phyloP scores from a whole-genome alignment of 2,797 vertebrate species.

The Schizothorax lantsangensis region DNA sequence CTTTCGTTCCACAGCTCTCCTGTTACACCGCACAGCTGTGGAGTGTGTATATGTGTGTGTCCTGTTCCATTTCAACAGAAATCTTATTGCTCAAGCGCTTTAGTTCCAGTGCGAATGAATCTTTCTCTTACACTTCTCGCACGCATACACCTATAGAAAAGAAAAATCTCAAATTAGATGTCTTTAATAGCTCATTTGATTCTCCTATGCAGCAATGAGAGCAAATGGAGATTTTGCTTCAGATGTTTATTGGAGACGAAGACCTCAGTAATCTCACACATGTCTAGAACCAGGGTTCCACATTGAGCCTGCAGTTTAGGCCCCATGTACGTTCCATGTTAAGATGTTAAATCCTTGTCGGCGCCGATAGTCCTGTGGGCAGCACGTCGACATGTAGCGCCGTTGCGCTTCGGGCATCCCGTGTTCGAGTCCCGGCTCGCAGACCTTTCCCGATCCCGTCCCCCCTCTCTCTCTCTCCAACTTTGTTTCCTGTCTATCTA shows the following conservation, averaged over 20 bases:
- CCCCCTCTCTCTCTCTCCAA: too few species aligned
- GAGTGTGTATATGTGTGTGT: conserved; percentile 47
- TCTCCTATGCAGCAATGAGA: background rate
- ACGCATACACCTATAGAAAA: background rate
- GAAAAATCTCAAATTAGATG: background rate
- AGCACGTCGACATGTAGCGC: too few species aligned
- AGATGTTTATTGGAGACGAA: background rate
- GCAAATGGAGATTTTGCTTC: background rate
- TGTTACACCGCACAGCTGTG: conserved; percentile 57
- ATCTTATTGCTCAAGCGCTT: conserved; percentile 57
- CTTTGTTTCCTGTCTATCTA: too few species aligned
- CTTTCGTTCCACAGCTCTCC: conserved; percentile 45
- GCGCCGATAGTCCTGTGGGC: too few species aligned
- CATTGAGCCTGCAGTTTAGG: too few species aligned
- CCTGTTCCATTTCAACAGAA: conserved; percentile 55
- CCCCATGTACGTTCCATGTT: too few species aligned
- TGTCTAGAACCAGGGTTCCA: background rate
- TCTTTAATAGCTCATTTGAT: background rate
- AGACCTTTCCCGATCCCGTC: too few species aligned
- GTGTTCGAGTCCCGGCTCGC: too few species aligned
- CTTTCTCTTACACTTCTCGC: conserved; percentile 32
- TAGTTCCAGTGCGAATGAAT: conserved; percentile 46
- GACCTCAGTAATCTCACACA: background rate
- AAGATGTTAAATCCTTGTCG: background rate
- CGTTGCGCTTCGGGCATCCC: too few species aligned